Conservation (phyloP, 2,888 invertebrate species). For the Caenorhabditis plicata region DNA sequence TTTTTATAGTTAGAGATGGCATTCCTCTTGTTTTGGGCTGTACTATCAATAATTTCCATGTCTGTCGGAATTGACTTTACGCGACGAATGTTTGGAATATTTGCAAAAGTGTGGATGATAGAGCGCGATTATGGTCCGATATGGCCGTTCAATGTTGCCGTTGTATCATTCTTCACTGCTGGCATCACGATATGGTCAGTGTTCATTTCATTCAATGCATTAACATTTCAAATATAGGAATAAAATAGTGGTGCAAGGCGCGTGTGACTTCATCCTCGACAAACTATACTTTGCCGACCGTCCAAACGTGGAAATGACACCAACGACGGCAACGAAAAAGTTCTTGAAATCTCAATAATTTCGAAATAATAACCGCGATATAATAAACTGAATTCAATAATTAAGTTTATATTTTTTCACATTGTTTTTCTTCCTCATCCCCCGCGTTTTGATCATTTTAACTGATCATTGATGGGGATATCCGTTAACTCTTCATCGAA, state of each 20-base stretch:
- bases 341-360: neutral
- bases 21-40: conserved; percentile 51
- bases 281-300: conserved; percentile 52
- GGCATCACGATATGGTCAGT: conserved; percentile 61
- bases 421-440: neutral
- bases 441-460: too few relatives aligned
- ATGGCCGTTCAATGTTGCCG: conserved; percentile 63
- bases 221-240: conserved; percentile 30
- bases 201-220: neutral
- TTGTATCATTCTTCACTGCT: conserved; percentile 60
- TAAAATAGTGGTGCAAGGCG: conserved; percentile 55
- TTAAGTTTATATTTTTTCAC: too few relatives aligned
- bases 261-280: conserved; percentile 58
- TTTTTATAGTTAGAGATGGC: conserved; percentile 43
- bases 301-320: conserved; percentile 23
- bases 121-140: conserved; percentile 62
- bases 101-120: conserved; percentile 37
- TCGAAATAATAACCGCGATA: too few relatives aligned
- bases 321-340: neutral
- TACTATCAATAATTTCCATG: conserved; percentile 57
- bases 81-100: conserved; percentile 47
- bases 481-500: too few relatives aligned
- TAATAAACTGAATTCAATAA: too few relatives aligned
- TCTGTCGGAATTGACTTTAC: conserved; percentile 59
- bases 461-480: too few relatives aligned